Base-by-base conservation (phyloP, 2,113 vertebrate genomes). In the Oryzias curvinotus region DNA sequence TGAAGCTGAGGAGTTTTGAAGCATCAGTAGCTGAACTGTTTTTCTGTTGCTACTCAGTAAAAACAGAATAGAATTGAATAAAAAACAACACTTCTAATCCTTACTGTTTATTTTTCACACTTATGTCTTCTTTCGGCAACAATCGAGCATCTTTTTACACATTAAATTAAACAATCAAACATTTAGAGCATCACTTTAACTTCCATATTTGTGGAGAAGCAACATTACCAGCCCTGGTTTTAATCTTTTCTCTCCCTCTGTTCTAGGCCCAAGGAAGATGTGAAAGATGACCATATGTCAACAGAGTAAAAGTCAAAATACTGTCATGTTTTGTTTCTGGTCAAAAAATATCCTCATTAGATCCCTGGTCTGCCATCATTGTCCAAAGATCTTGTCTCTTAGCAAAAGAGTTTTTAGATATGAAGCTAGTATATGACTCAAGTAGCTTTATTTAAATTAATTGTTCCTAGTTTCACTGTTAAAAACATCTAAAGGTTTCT, bases 211-310 rank as follows among this genome's bases (percentile, higher is more conserved):
- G 17, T 41, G 42, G 13, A 71, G 62, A 60, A 25, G 28, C 25
- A 26, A 14, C 30, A 13, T 52, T 68, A 21, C 59, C 21, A 76
- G 71, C 48, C 55, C 80, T 79, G 57, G 56, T 80, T 79, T 84
- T 85, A 87, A 84, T 81, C 21, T 53, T 4, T 71, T 85, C 45
- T 88, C 76, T 87, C 83, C 83, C 80, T 87, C 65, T 87, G 82
- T 86, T 88, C 73, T 83, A 87, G 83, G 88, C 52, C 55, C 51
- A 26, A 75, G 68, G 79, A 85, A 81, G 73, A 65, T 82, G 75
- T 88, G 82, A 87, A 75, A 73, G 73, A 45, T 72, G 72, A 52
- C 56, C 68, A 4, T 64, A 48, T 73, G 44, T 73, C 74, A 56
- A 63, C 75, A 57, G 46, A 67, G 54, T 72, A 70, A 69, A 60